These are phyloP conservation scores for Ursus arctos DNA, from an alignment of 2,113 vertebrate species.

Conservation along the genomic window DNA sequence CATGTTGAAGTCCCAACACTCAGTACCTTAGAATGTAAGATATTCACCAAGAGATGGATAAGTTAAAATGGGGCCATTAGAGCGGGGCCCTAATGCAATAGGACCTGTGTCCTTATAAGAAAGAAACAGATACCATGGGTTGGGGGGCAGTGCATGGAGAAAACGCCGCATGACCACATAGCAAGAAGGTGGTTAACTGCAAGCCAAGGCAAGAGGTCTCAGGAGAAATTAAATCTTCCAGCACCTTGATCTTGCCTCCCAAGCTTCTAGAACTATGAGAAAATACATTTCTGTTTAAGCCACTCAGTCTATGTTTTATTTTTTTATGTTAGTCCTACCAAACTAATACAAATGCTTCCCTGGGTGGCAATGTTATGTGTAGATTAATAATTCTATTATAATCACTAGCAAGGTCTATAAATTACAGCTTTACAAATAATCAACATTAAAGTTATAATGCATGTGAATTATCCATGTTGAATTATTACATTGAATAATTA, in stretches of 20 bases:
- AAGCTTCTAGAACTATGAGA: not conserved
- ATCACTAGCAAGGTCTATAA: not conserved
- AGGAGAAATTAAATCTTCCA: not conserved
- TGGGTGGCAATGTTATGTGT: not conserved
- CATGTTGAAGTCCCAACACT: not conserved
- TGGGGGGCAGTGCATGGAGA: accelerated
- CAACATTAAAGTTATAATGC: conserved; percentile 22
- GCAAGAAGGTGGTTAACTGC: accelerated
- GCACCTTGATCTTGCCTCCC: not conserved
- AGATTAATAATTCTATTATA: conserved; percentile 14
- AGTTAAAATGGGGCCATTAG: not conserved
- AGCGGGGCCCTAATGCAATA: not conserved
- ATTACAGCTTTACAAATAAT: conserved; percentile 48
- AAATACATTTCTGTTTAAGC: not conserved
- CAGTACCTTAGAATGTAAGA: not conserved
- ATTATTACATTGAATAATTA: not conserved
- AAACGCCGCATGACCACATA: not conserved
- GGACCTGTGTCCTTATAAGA: not conserved
- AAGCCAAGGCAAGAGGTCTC: not conserved
- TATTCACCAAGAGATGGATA: not conserved
- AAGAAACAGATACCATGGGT: not conserved
- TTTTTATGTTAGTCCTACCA: not conserved
- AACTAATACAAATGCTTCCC: not conserved
- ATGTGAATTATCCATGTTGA: not conserved
- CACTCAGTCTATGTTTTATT: not conserved